These are phyloP conservation scores for Cydia strobilella DNA, from an alignment of 1,140 invertebrate species.

Conservation along the genomic window DNA sequence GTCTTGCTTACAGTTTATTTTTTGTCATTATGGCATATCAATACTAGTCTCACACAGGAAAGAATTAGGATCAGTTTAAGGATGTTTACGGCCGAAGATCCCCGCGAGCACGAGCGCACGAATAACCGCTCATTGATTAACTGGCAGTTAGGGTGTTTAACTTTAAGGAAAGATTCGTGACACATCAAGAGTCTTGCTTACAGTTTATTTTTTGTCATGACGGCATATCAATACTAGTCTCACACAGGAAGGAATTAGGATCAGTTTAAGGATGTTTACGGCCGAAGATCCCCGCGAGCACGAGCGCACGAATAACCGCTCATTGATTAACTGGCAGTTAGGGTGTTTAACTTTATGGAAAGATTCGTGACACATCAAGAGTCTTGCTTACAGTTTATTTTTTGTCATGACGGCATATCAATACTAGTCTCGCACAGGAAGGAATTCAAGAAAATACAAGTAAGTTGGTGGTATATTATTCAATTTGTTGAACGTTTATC, in stretches of 20 bases:
- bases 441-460: no score
- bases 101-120: constrained; percentile 51
- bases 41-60: constrained; percentile 34
- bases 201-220: background rate
- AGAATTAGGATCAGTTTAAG: constrained; percentile 60
- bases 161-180: background rate
- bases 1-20: background rate
- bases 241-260: constrained; percentile 49
- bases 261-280: constrained; percentile 57
- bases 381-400: background rate
- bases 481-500: no score
- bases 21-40: constrained; percentile 35
- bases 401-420: constrained; percentile 36
- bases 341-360: background rate
- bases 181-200: no score
- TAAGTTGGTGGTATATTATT: no score
- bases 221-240: constrained; percentile 40
- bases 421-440: constrained; percentile 34
- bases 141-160: background rate
- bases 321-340: constrained; percentile 18
- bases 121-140: constrained; percentile 27
- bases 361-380: no score
- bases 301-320: constrained; percentile 24
- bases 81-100: constrained; percentile 48
- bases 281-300: constrained; percentile 46